Percentiles rank a stretch among this genome's conserved stretches.
These are phyloP conservation scores for Sinonovacula constricta DNA, from an alignment of 1,140 invertebrate species.

Conservation along the genomic window DNA sequence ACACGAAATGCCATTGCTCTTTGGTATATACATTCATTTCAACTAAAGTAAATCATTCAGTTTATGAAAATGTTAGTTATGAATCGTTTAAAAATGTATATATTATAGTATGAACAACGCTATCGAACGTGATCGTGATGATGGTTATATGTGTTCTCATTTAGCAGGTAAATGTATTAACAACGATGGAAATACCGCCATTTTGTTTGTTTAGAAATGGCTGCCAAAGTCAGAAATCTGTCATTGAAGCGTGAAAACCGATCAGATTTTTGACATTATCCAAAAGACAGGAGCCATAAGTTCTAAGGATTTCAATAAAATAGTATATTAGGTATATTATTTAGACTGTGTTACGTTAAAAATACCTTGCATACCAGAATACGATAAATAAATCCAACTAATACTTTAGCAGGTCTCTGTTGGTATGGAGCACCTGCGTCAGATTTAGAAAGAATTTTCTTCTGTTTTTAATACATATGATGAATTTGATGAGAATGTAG, in stretches of 20 bases:
- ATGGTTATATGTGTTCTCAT: no score
- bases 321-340: background rate
- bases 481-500: background rate
- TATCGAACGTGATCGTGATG: no score
- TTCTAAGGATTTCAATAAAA: no score
- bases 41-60: no score
- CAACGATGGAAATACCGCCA: constrained; percentile 12
- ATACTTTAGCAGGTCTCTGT: background rate
- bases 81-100: no score
- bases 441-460: background rate
- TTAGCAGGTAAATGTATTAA: no score
- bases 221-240: constrained; percentile 20
- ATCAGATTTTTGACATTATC: background rate
- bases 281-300: background rate
- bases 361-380: background rate
- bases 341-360: background rate
- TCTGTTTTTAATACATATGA: background rate
- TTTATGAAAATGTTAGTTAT: no score
- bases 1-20: no score
- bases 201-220: constrained; percentile 56
- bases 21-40: no score
- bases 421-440: background rate
- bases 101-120: no score
- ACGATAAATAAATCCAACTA: background rate
- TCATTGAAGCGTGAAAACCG: background rate